Evolutionary conservation across 2,113 vertebrate genomes (phyloP).

Genomic region (Okapia johnstoni): DNA sequence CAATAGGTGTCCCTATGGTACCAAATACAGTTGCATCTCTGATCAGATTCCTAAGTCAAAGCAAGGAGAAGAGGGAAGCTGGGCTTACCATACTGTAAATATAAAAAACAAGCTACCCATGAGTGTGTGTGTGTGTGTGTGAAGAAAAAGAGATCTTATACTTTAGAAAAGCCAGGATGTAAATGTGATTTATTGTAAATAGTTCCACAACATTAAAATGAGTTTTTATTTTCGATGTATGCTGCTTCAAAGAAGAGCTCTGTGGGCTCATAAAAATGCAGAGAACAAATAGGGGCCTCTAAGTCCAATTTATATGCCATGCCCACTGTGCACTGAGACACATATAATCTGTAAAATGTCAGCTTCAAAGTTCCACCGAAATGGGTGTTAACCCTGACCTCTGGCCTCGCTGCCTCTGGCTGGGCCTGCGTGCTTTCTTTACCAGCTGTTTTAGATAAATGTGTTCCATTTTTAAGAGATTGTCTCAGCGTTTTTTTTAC

Average conservation of each 20-base stretch:
- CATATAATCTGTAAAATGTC: slow-evolving; percentile 93
- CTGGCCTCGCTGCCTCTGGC: slow-evolving; percentile 85
- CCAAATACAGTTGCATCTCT: background rate
- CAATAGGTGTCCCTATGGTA: slow-evolving; percentile 43
- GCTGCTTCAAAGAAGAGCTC: slow-evolving; percentile 89
- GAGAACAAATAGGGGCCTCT: slow-evolving; percentile 89
- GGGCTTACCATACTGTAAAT: background rate
- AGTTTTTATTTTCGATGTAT: slow-evolving; percentile 86
- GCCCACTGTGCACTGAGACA: slow-evolving; percentile 85
- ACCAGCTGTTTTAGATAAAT: slow-evolving; percentile 97
- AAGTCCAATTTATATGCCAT: slow-evolving; percentile 88
- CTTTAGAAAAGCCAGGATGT: slow-evolving; percentile 78
- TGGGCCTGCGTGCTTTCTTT: slow-evolving; percentile 84
- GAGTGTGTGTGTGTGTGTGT: background rate
- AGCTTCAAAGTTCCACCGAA: slow-evolving; percentile 94
- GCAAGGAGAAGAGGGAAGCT: slow-evolving; percentile 21
- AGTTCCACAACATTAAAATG: slow-evolving; percentile 86
- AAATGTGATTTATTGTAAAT: slow-evolving; percentile 87
- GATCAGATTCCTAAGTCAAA: background rate
- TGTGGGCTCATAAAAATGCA: slow-evolving; percentile 88
- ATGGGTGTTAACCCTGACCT: slow-evolving; percentile 94
- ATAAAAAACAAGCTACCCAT: background rate
- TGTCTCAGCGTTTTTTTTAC: slow-evolving; percentile 80
- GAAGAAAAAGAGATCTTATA: background rate
- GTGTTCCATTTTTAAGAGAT: slow-evolving; percentile 84